phyloP scores from a whole-genome alignment of 2,888 invertebrate genomes.

The Eupithecia abbreviata region DNA sequence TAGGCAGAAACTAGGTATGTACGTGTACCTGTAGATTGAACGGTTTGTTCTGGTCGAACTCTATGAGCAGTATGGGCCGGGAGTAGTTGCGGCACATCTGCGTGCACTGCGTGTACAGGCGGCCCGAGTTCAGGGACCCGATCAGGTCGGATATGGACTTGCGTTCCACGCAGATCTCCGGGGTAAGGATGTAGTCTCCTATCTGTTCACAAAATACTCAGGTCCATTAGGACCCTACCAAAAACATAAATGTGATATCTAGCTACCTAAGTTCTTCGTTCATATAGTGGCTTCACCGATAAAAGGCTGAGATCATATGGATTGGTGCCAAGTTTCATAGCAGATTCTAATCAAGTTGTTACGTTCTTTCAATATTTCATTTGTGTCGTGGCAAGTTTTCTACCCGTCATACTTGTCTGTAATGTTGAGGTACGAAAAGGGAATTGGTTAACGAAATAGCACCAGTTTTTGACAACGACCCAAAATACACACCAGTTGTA shows the following conservation, averaged over 20 bases:
- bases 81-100: constrained; percentile 96
- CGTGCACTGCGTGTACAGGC: constrained; percentile 97
- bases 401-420: neutral
- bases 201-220: constrained; percentile 83
- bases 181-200: constrained; percentile 98
- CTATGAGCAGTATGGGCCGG: constrained; percentile 95
- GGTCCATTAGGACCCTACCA: neutral
- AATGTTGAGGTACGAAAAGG: too few relatives aligned
- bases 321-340: neutral
- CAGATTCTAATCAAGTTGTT: neutral
- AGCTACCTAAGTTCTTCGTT: neutral
- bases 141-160: constrained; percentile 98
- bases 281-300: neutral
- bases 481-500: too few relatives aligned
- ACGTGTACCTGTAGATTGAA: constrained; percentile 91
- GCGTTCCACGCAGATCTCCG: constrained; percentile 97
- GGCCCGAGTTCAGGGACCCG: constrained; percentile 96
- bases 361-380: too few relatives aligned
- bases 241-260: neutral
- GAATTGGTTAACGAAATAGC: too few relatives aligned
- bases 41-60: constrained; percentile 97
- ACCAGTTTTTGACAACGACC: too few relatives aligned
- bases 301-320: neutral
- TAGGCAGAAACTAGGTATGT: too few relatives aligned
- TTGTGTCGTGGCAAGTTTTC: neutral